Percentiles rank a stretch among this genome's conserved stretches.
Conservation (phyloP, 2,888 invertebrate genomes). For the Vandiemenella viatica region DNA sequence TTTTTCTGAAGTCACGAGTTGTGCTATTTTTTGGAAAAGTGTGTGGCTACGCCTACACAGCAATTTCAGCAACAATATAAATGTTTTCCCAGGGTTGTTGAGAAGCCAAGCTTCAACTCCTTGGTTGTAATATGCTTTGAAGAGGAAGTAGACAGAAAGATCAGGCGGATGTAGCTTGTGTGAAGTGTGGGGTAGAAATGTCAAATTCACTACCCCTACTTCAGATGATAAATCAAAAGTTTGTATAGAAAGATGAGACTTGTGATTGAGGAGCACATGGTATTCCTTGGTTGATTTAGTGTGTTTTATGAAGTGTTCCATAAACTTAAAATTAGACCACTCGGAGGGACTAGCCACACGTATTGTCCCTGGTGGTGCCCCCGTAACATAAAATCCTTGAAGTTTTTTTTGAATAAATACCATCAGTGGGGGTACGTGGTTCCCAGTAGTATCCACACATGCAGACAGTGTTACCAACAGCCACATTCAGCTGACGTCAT, state of each 20-base stretch:
- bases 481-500: no score
- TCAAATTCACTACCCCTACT: neutral
- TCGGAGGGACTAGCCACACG: no score
- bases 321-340: no score
- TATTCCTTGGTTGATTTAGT: no score
- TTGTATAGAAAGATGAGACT: neutral
- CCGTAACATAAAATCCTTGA: no score
- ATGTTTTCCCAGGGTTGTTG: conserved; percentile 10
- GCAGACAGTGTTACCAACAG: no score
- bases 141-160: neutral
- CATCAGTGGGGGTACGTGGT: no score
- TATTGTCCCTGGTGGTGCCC: no score
- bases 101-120: conserved; percentile 5
- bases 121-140: conserved; percentile 10
- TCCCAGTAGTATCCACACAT: no score
- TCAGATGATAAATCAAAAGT: neutral
- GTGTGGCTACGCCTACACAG: conserved; percentile 7
- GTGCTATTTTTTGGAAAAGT: conserved; percentile 10
- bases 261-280: no score
- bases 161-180: neutral
- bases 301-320: no score
- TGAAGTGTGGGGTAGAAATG: neutral
- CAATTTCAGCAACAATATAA: conserved; percentile 12
- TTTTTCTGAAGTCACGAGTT: conserved; percentile 9
- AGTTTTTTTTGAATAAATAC: no score